Evolutionary conservation across 2,113 vertebrate genomes (phyloP), one percentile per base, ranked within the genome.

Genomic region (Sebastes schlegelii): DNA sequence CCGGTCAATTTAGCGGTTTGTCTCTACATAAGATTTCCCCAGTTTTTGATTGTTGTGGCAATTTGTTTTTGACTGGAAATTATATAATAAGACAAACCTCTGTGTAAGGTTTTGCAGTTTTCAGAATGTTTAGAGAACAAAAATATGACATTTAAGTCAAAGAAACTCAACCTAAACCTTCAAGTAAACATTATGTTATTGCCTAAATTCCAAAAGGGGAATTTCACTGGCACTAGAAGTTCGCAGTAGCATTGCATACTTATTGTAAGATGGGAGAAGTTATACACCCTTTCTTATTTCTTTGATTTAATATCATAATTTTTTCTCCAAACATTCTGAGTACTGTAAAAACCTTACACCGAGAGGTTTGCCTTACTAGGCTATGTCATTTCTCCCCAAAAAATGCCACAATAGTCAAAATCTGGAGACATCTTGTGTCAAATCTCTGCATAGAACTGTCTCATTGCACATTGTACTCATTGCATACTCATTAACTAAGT

Each of bases 401-500:
- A 34, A 34, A 34, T 34, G 34, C 34, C 34, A 34, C 34, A 34
- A 34, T 0, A 34, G 34, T 34, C 34, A 34, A 34, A 34, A 34
- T 34, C 34, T 34, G 34, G 34, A 34, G 34, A 34, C 4, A 34
- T 34, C 34, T 34, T 34, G 4, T 34, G 34, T 34, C 34, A 34
- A 34, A 34, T 34, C 34, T 34, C 26, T 61, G 13, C 8, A 16
- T 40, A 61, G 13, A 1, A 17, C 26, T 14, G 58, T 61, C 58
- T 51, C 12, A 13, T 26, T 48, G 52, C 46, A 79, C 67, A 45
- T 45, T 63, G 67, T 60, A 14, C 67, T 51, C n/a, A 5, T n/a
- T 65, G 51, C 78, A 40, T 45, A 64, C 40, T 72, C 42, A 58
- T 65, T 65, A 45, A 8, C 60, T 55, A 13, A 14, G 21, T 23